Percentiles rank a stretch among this genome's conserved stretches.
Evolutionary conservation across 2,797 vertebrate genomes (phyloP).

Genomic region (Xiphorhynchus erythropygius): DNA sequence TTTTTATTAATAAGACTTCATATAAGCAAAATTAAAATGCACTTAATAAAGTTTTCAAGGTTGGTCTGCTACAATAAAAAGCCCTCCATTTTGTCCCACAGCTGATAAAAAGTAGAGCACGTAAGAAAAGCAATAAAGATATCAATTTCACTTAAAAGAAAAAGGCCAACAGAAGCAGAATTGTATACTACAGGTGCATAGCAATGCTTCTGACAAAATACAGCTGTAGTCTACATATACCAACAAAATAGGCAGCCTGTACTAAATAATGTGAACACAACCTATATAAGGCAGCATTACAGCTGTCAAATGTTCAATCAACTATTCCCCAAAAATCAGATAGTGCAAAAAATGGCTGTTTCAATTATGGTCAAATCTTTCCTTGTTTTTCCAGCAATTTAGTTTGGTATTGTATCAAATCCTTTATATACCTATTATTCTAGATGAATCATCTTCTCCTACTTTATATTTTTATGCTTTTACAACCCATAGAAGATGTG

Average conservation of each 20-base stretch:
- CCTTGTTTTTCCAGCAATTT: not conserved
- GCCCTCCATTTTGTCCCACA: not conserved
- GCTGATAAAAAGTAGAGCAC: not conserved
- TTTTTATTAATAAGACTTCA: not conserved
- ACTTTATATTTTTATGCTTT: not conserved
- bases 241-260: not conserved
- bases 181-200: not conserved
- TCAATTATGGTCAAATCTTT: not conserved
- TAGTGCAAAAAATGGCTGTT: not conserved
- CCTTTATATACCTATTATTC: not conserved
- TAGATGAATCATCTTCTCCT: not conserved
- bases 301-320: not conserved
- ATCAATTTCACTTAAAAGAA: not conserved
- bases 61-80: not conserved
- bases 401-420: not conserved
- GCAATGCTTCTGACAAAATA: not conserved
- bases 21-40: not conserved
- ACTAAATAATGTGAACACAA: not conserved
- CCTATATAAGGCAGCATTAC: not conserved
- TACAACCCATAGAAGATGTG: rapidly evolving
- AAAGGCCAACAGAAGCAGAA: not conserved
- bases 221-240: not conserved
- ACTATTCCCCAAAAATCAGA: not conserved
- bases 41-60: not conserved
- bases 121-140: not conserved